These are phyloP conservation scores for Onthophagus taurus DNA, from an alignment of 1,140 invertebrate genomes.

Conservation along the genomic window DNA sequence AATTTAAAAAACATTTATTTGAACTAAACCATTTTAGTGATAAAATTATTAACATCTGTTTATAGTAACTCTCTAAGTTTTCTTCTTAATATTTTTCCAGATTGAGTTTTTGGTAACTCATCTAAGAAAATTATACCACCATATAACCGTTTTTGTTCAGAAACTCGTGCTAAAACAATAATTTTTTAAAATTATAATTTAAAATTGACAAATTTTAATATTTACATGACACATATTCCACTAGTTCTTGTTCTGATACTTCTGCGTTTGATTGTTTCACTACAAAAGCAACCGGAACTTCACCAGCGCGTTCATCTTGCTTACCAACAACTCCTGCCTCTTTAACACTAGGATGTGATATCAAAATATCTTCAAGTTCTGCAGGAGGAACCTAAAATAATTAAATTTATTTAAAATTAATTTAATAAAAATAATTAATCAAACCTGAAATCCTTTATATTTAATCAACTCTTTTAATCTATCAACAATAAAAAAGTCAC, in stretches of 20 bases:
- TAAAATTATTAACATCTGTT: too few species aligned
- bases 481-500: constrained; percentile 69
- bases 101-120: constrained; percentile 48
- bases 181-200: constrained; percentile 1
- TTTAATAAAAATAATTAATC: constrained; percentile 45
- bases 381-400: constrained; percentile 30
- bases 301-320: constrained; percentile 51
- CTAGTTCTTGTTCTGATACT: constrained; percentile 41
- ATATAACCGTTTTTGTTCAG: constrained; percentile 45
- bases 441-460: constrained; percentile 59
- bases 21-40: too few species aligned
- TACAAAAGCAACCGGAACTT: constrained; percentile 60
- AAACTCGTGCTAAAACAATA: constrained; percentile 29
- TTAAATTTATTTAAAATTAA: constrained; percentile 4
- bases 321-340: constrained; percentile 65
- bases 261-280: constrained; percentile 42
- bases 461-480: constrained; percentile 86
- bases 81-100: constrained; percentile 33
- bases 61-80: constrained; percentile 29
- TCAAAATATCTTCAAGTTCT: constrained; percentile 59
- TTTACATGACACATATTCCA: constrained; percentile 38
- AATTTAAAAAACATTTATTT: too few species aligned
- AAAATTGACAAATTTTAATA: neutral
- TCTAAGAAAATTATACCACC: constrained; percentile 57
- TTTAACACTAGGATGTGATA: constrained; percentile 50